Evolutionary conservation across 2,113 vertebrate genomes (phyloP), one percentile per base, ranked within the genome.

Genomic region (Pedetes capensis): DNA sequence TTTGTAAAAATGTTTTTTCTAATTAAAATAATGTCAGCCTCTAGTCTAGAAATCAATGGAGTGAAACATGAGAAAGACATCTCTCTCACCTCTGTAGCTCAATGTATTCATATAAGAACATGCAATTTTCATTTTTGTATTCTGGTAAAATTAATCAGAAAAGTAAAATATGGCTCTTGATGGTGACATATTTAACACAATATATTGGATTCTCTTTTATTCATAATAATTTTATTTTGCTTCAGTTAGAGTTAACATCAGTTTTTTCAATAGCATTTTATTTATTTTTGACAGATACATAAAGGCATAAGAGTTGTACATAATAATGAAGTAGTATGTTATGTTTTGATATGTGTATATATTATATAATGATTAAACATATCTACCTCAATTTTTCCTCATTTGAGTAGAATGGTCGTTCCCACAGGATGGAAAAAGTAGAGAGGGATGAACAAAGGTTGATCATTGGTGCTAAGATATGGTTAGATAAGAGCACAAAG

Each of bases 1-100:
- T 82, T 13, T 32, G 64, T 92, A 55, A 81, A 92, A 92, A 91
- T 80, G 71, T 83, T 86, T 92, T 94, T 95, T 66, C 63, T 63
- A 90, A 93, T 95, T 72, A 83, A 93, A 96, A 87, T 76, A 8
- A 96, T 61, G 49, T 95, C 87, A 81, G 2, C 37, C 42, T 85
- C 22, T 87, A n/a, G 57, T 34, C 25, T 74, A 59, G 14, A 91
- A 95, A 13, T 93, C 59, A 93, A 23, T 55, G 64, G n/a, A 85
- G 34, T 69, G 49, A 74, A 94, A 80, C 32, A 37, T 49, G 32
- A 51, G 16, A 75, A 79, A 61, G 51, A 49, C 27, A 34, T 8
- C 39, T 51, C 42, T 59, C 2, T 61, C 16, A 53, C 39, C 25
- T 57, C 12, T 87, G 11, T 22, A 55, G 16, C 75, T 89, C n/a